Conservation (phyloP, 2,888 invertebrate species). For the Lordiphosa andalusiaca region DNA sequence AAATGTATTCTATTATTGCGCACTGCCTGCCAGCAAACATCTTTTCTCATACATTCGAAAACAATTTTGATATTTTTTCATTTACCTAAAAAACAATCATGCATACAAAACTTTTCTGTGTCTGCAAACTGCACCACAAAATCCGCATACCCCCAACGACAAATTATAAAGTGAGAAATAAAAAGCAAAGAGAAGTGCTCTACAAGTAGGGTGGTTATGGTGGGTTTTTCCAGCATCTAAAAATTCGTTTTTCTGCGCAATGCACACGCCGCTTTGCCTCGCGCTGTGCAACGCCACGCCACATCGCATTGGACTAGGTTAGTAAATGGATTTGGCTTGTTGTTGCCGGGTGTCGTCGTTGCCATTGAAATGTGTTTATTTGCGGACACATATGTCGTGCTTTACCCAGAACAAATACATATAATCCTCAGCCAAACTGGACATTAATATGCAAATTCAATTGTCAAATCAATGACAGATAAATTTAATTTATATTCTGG, state of each 20-base stretch:
- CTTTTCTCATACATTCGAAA: too few species aligned
- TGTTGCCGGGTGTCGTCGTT: constrained; percentile 2
- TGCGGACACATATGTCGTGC: constrained; percentile 32
- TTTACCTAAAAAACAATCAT: too few species aligned
- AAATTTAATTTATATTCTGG: constrained; percentile 39
- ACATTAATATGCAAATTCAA: constrained; percentile 60
- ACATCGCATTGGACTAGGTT: constrained; percentile 5
- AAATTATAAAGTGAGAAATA: too few species aligned
- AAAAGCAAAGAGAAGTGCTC: too few species aligned
- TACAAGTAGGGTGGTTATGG: not conserved
- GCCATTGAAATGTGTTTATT: constrained; percentile 35
- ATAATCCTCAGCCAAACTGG: constrained; percentile 27
- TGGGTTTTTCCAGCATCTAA: constrained; percentile 34
- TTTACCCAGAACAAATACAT: constrained; percentile 5
- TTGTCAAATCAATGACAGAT: constrained; percentile 63
- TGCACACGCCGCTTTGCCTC: constrained; percentile 49
- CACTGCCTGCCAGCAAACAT: too few species aligned
- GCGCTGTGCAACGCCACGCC: constrained; percentile 2
- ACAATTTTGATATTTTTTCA: too few species aligned
- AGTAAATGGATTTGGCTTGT: constrained; percentile 43
- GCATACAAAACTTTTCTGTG: too few species aligned
- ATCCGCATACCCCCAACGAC: too few species aligned
- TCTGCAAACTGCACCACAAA: too few species aligned
- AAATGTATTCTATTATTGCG: too few species aligned
- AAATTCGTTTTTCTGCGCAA: constrained; percentile 59